phyloP scores from a whole-genome alignment of 2,113 vertebrate species.

The Phocoena phocoena region DNA sequence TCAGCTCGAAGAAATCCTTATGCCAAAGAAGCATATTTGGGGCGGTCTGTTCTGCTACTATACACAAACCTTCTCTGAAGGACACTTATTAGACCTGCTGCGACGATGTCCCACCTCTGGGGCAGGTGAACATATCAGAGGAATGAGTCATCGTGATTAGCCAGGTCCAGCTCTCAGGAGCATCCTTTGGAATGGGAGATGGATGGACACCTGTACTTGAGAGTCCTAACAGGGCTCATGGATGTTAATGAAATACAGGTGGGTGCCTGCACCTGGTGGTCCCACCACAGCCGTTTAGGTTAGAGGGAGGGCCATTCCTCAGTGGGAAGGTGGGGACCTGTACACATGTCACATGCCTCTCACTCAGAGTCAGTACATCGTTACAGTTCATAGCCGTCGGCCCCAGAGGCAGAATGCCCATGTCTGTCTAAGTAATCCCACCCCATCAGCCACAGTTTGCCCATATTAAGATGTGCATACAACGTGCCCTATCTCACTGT shows the following conservation, averaged over 20 bases:
- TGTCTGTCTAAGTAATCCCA: too few species aligned
- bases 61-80: background rate
- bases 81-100: background rate
- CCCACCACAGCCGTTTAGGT: background rate
- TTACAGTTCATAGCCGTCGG: accelerated
- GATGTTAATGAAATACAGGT: background rate
- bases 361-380: accelerated
- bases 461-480: accelerated
- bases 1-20: background rate
- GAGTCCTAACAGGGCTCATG: background rate
- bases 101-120: too few species aligned
- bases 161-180: too few species aligned
- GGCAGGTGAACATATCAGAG: accelerated
- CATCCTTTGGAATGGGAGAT: accelerated
- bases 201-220: background rate
- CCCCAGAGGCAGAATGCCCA: background rate
- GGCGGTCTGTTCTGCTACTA: background rate
- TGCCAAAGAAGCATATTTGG: background rate
- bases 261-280: background rate
- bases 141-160: background rate
- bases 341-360: accelerated
- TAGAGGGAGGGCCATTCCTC: background rate
- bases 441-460: background rate
- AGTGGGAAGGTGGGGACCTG: accelerated
- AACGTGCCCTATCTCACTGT: background rate